A percentile compares a stretch with the other conserved stretches of the same genome.
These are phyloP conservation scores for Gryllus bimaculatus DNA, from an alignment of 1,140 invertebrate genomes.

Conservation along the genomic window DNA sequence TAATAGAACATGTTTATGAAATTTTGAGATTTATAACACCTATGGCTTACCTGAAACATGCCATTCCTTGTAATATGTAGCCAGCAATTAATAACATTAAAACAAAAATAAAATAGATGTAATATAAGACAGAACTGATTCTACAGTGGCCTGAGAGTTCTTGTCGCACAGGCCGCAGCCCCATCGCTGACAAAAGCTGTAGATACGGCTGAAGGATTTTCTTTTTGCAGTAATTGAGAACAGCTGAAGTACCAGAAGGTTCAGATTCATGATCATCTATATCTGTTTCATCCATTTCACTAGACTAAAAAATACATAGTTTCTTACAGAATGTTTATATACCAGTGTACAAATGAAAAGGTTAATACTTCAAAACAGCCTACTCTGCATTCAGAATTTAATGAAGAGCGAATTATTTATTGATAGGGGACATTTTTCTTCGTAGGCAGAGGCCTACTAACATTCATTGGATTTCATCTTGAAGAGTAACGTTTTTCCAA, in stretches of 20 bases:
- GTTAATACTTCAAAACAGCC: not conserved
- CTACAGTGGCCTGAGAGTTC: slow-evolving; percentile 47
- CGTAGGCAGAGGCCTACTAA: not conserved
- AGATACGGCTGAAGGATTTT: slow-evolving; percentile 69
- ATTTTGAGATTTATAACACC: not conserved
- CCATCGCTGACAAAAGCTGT: slow-evolving; percentile 58
- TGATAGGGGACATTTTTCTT: not conserved
- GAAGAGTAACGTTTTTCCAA: no score
- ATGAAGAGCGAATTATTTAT: not conserved
- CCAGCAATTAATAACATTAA: slow-evolving; percentile 54
- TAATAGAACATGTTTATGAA: not conserved
- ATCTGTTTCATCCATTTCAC: not conserved
- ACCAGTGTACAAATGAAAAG: not conserved
- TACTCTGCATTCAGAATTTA: not conserved
- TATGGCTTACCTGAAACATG: slow-evolving; percentile 54
- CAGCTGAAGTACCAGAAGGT: not conserved
- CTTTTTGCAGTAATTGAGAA: slow-evolving; percentile 65
- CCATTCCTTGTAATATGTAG: slow-evolving; percentile 64
- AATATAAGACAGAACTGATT: slow-evolving; percentile 47
- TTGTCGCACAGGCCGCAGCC: slow-evolving; percentile 55
- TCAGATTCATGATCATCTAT: not conserved
- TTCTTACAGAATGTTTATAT: not conserved
- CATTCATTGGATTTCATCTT: no score
- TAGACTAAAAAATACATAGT: not conserved
- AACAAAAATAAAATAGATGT: slow-evolving; percentile 57